Base-by-base conservation (phyloP, 2,113 vertebrate genomes). In the Lampris incognitus region DNA sequence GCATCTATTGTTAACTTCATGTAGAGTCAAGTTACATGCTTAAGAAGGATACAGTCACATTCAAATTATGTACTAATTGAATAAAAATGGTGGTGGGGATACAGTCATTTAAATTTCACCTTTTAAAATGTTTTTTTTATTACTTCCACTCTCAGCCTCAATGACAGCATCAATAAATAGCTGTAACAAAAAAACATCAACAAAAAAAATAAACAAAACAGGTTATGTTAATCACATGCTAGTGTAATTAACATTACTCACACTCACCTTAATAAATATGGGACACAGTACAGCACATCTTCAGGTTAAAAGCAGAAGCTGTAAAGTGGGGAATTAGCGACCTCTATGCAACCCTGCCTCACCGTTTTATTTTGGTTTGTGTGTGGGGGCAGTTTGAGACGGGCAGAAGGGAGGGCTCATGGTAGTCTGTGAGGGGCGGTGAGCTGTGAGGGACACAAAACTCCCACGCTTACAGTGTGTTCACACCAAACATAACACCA, bases 261-360 rank as follows among this genome's bases (percentile, higher is more conserved):
- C 69, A 60, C 63, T 79, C 69, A 62, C 55, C 68, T 40, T 84
- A 65, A 69, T 44, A 49, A 69, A 77, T 4, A 58, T 8, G 3
- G 72, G 70, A 83, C 89, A 92, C 85, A 79, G 24, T 92, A 88
- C 79, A 1, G 71, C 65, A 40, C 85, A 87, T 87, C 86, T 88
- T 83, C 72, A 24, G 67, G 9, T 24, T 66, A 83, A 24, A 24
- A 85, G 82, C 74, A 79, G 67, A 80, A 56, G 57, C 44, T 46
- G 81, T 6, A 54, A 24, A 24, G 24, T 24, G 24, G 24, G 24
- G 24, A 24, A 24, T 24, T 24, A 24, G 24, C 24, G 24, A 24
- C 24, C 24, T 24, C 24, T 24, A 24, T 24, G 24, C 24, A 24
- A 24, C 24, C 24, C 24, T 24, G 24, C 24, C 24, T 24, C 24